These are phyloP conservation scores for Apoda limacodes DNA, from an alignment of 2,888 invertebrate species.

Conservation along the genomic window DNA sequence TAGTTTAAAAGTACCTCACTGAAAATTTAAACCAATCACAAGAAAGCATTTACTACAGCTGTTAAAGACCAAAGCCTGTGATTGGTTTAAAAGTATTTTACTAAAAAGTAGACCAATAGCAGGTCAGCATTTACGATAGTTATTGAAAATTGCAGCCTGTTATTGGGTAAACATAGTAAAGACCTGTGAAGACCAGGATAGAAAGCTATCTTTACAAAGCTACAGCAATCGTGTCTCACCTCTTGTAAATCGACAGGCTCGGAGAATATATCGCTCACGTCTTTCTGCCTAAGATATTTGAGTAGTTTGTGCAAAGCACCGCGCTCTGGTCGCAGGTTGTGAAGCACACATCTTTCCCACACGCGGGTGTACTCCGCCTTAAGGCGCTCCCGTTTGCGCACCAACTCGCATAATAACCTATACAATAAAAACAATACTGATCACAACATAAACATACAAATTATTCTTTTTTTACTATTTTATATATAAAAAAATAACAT, in stretches of 20 bases:
- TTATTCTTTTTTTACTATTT: not conserved
- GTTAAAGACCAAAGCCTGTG: too few relatives aligned
- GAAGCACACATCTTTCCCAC: conserved; percentile 83
- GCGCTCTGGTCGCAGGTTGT: conserved; percentile 85
- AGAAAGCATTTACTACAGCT: too few relatives aligned
- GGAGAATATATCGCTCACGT: conserved; percentile 88
- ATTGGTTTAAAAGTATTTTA: too few relatives aligned
- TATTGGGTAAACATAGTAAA: too few relatives aligned
- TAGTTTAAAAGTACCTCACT: too few relatives aligned
- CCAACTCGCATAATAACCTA: conserved; percentile 89
- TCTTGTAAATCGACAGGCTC: conserved; percentile 92
- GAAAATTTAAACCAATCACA: too few relatives aligned
- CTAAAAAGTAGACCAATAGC: too few relatives aligned
- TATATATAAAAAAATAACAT: not conserved
- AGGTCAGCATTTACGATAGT: too few relatives aligned
- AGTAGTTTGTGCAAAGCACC: conserved; percentile 82
- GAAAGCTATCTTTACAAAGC: too few relatives aligned
- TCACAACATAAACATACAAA: not conserved
- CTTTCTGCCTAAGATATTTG: conserved; percentile 81
- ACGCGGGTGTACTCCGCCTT: conserved; percentile 89
- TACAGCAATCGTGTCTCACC: conserved; percentile 49
- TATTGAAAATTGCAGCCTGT: too few relatives aligned
- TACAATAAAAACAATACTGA: not conserved
- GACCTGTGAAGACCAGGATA: too few relatives aligned
- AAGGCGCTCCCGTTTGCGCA: conserved; percentile 94